Evolutionary conservation across 2,113 vertebrate species (phyloP).

Genomic region (Rattus rattus): DNA sequence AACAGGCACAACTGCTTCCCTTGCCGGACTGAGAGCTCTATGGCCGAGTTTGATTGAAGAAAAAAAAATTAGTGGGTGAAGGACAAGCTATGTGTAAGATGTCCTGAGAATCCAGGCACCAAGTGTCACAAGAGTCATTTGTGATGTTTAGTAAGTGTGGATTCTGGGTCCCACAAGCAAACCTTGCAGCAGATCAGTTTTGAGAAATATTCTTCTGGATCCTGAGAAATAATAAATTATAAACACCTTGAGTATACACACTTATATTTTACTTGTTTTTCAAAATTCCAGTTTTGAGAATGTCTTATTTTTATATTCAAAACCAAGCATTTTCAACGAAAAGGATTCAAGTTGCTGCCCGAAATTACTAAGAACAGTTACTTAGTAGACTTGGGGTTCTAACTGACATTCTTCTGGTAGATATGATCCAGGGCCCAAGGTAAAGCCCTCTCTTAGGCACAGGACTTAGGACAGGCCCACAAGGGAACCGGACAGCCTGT

Average conservation of each 20-base stretch:
- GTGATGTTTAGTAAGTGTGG: not conserved
- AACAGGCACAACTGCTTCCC: not conserved
- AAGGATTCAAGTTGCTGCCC: constrained; percentile 2
- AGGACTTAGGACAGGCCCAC: not conserved
- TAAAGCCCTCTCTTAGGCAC: too few species aligned
- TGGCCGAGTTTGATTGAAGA: not conserved
- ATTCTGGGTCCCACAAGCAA: not conserved
- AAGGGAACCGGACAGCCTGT: not conserved
- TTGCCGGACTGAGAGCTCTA: not conserved
- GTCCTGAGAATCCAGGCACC: not conserved
- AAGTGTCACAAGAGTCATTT: not conserved
- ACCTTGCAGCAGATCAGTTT: not conserved
- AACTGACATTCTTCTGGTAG: not conserved
- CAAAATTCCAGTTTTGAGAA: constrained; percentile 18
- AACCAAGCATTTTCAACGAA: constrained; percentile 45
- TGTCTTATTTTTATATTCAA: constrained; percentile 18
- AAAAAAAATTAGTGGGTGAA: not conserved
- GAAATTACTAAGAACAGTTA: too few species aligned
- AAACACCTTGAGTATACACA: not conserved
- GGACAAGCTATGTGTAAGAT: not conserved
- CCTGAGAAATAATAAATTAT: not conserved
- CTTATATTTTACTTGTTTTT: not conserved
- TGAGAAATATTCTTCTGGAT: not conserved
- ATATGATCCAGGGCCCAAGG: not conserved
- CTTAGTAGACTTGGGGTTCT: not conserved